phyloP scores from a whole-genome alignment of 2,113 vertebrate genomes.

The Lepisosteus oculatus region DNA sequence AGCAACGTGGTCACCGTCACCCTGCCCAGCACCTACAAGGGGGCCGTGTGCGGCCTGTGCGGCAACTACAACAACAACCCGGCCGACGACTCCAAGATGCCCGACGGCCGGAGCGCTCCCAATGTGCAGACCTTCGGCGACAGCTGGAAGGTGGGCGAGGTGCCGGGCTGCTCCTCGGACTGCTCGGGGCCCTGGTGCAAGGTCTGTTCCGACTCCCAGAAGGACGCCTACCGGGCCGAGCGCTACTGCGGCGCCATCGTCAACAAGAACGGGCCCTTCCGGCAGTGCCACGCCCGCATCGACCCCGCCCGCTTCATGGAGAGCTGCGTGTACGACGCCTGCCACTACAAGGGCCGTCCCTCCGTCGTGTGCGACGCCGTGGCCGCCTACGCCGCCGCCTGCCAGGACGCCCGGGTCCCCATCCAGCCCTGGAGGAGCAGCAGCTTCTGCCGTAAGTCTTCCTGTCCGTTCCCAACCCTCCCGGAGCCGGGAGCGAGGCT shows the following conservation, averaged over 20 bases:
- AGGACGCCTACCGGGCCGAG: conserved; percentile 21
- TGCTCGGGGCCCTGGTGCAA: conserved; percentile 24
- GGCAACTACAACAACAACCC: conserved; percentile 50
- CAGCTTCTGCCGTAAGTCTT: conserved; percentile 56
- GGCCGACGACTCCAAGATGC: conserved; percentile 47
- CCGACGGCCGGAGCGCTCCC: conserved; percentile 20
- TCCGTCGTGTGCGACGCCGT: conserved; percentile 48
- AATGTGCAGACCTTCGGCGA: conserved; percentile 37
- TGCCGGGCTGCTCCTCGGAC: conserved; percentile 43
- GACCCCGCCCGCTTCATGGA: conserved; percentile 49
- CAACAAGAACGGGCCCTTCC: conserved; percentile 50
- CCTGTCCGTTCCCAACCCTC: too few species aligned
- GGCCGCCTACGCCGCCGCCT: conserved; percentile 43
- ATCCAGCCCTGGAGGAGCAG: conserved; percentile 48
- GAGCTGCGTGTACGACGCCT: conserved; percentile 54
- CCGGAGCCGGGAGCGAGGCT: too few species aligned
- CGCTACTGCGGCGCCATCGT: conserved; percentile 53
- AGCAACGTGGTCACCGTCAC: conserved; percentile 31
- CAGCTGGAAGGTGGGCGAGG: conserved; percentile 41
- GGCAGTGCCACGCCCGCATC: conserved; percentile 38
- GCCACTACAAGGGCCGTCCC: conserved; percentile 41
- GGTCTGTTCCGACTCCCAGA: background rate
- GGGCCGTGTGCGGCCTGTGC: conserved; percentile 51
- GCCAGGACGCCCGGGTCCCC: conserved; percentile 45
- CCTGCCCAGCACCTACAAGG: conserved; percentile 45